These are phyloP conservation scores for Calidris pygmaea DNA, from an alignment of 2,113 vertebrate species.

Conservation along the genomic window DNA sequence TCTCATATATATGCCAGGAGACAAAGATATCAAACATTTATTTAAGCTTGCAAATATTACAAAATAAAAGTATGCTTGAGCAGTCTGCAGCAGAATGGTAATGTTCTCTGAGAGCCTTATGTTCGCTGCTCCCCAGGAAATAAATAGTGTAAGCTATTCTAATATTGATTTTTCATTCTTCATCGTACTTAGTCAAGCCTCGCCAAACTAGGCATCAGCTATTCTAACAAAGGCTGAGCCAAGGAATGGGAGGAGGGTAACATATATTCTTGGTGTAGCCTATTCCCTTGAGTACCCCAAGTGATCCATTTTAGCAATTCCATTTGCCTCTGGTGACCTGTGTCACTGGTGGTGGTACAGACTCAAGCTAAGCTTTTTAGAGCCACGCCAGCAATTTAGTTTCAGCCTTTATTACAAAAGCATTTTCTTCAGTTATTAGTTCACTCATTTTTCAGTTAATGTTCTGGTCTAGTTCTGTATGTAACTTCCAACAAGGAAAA, in stretches of 20 bases:
- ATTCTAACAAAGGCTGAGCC: not conserved
- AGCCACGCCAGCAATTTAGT: not conserved
- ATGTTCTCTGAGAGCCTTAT: not conserved
- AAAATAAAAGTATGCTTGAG: not conserved
- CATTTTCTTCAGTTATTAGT: not conserved
- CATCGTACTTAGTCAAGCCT: not conserved
- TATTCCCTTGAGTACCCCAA: not conserved
- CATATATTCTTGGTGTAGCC: not conserved
- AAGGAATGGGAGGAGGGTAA: not conserved
- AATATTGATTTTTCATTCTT: constrained; percentile 23
- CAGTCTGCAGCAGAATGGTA: constrained; percentile 1
- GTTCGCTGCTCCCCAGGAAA: not conserved
- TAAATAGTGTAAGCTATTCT: not conserved
- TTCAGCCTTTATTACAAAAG: not conserved
- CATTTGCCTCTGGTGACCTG: not conserved
- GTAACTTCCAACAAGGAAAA: not conserved
- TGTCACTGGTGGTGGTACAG: not conserved
- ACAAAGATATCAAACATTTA: constrained; percentile 7
- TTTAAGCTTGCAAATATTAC: constrained; percentile 17
- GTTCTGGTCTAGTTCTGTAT: not conserved
- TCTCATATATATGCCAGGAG: not conserved
- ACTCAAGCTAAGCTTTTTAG: not conserved
- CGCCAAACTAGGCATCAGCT: not conserved
- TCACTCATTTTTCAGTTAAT: not conserved
- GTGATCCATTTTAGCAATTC: not conserved